Evolutionary conservation across 2,888 invertebrate genomes (phyloP).

Genomic region (Lissocephala sabroskyi): DNA sequence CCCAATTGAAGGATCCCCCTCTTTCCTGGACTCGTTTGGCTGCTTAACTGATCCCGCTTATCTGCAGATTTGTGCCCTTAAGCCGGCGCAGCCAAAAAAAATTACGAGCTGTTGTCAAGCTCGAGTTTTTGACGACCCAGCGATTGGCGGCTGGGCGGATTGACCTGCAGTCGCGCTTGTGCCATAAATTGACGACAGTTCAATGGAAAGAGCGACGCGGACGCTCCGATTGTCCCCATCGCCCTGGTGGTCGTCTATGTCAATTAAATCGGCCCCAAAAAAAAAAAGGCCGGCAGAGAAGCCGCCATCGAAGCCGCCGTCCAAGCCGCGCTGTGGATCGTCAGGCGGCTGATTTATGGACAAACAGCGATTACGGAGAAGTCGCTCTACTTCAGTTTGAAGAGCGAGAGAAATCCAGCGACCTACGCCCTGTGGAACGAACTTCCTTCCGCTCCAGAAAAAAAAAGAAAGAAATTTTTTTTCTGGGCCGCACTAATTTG

Average conservation of each 20-base stretch:
- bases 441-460: slow-evolving; percentile 49
- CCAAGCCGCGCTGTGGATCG: slow-evolving; percentile 17
- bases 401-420: too few relatives aligned
- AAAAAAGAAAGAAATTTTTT: slow-evolving; percentile 24
- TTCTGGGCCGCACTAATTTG: slow-evolving; percentile 47
- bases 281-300: too few relatives aligned
- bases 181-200: slow-evolving; percentile 56
- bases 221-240: slow-evolving; percentile 8
- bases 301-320: too few relatives aligned
- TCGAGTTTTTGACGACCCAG: not conserved
- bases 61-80: too few relatives aligned
- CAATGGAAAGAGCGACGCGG: slow-evolving; percentile 29
- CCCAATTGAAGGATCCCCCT: too few relatives aligned
- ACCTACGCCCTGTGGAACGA: not conserved
- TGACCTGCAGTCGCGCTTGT: too few relatives aligned
- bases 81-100: too few relatives aligned
- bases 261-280: slow-evolving; percentile 43
- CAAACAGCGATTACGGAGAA: not conserved
- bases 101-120: slow-evolving; percentile 54
- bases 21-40: too few relatives aligned
- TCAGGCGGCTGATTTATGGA: not conserved
- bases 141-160: too few relatives aligned
- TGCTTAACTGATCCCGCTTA: too few relatives aligned
- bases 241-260: slow-evolving; percentile 48
- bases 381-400: too few relatives aligned